Evolutionary conservation across 2,888 invertebrate species (phyloP).

Genomic region (Xiphydria camelus): DNA sequence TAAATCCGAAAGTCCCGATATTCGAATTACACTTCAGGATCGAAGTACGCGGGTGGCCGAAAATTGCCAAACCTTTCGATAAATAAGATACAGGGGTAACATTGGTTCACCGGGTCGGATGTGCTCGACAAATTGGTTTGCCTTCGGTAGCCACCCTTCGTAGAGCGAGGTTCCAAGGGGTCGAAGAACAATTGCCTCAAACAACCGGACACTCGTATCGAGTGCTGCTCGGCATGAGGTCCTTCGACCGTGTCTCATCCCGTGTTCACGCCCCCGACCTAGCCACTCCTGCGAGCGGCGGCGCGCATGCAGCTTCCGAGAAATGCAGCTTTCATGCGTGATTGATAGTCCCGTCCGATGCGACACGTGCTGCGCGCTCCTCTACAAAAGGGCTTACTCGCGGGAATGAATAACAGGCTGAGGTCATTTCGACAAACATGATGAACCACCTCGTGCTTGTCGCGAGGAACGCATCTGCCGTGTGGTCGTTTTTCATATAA

Average conservation of each 20-base stretch:
- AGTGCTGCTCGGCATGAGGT: background rate
- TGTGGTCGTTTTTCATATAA: too few species aligned
- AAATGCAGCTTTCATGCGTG: conserved; percentile 26
- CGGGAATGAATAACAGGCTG: conserved; percentile 1
- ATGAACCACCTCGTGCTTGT: background rate
- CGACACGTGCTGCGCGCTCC: conserved; percentile 40
- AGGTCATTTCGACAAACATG: conserved; percentile 31
- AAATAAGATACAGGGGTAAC: too few species aligned
- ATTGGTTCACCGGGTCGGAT: too few species aligned
- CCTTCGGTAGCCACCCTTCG: too few species aligned
- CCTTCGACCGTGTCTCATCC: background rate
- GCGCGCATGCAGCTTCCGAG: conserved; percentile 29
- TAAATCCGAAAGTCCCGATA: too few species aligned
- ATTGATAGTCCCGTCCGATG: conserved; percentile 33
- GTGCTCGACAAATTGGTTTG: too few species aligned
- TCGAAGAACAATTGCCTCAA: background rate
- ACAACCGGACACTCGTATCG: background rate
- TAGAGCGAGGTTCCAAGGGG: too few species aligned
- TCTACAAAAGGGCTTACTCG: conserved; percentile 7
- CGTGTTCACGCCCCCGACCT: background rate
- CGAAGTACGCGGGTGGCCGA: too few species aligned
- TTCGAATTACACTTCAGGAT: too few species aligned
- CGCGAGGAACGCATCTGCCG: conserved; percentile 6
- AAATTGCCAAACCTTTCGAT: too few species aligned
- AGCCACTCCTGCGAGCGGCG: conserved; percentile 5